Base-by-base conservation (phyloP, 2,888 invertebrate genomes). In the Conchocele bisecta region DNA sequence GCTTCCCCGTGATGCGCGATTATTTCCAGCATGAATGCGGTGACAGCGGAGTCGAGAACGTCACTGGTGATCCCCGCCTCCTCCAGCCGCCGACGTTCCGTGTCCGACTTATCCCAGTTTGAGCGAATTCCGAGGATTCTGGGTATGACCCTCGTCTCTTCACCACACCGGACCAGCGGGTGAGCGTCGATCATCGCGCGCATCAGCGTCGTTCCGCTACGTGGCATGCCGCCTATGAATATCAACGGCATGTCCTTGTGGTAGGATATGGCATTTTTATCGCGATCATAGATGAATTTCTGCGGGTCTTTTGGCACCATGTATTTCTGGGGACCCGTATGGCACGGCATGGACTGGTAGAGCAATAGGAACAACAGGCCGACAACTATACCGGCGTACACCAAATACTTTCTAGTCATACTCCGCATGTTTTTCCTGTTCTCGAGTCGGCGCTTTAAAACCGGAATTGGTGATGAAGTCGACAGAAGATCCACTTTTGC, bases 101-200 rank as follows among this genome's bases (percentile, higher is more conserved):
- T 75, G 15, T 96, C 69, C 0, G 98, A 97, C 91, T 96, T 96
- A 86, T 96, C 93, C 99, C 98, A 99, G 91, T 98, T 98, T 88
- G 96, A 95, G 81, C 97, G 94, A 93, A 99, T 95, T 92, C 98
- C 98, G 79, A 99, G 94, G 88, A 99, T 95, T 86, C 99, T 94
- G 58, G 98, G 99, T 91, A 99, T 98, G 60, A 99, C 97, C 82
- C 98, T 97, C 0, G 92, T 92, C 93, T 99, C 99, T 92, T 98
- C 98, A 20, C 98, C 98, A 92, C 98, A 98, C 91, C 98, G 95
- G 88, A 99, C 96, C 89, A 96, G 96, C 17, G 97, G 97, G 93
- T 99, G 98, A 76, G 98, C 98, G 92, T 99, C 99, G 86, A 99
- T 93, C 97, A 99, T 97, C 79, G 98, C 98, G 87, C 99, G 94